A percentile compares a stretch with the other conserved stretches of the same genome.
Conservation (phyloP, 1,140 invertebrate genomes). For the Rhyacophila brunnea region DNA sequence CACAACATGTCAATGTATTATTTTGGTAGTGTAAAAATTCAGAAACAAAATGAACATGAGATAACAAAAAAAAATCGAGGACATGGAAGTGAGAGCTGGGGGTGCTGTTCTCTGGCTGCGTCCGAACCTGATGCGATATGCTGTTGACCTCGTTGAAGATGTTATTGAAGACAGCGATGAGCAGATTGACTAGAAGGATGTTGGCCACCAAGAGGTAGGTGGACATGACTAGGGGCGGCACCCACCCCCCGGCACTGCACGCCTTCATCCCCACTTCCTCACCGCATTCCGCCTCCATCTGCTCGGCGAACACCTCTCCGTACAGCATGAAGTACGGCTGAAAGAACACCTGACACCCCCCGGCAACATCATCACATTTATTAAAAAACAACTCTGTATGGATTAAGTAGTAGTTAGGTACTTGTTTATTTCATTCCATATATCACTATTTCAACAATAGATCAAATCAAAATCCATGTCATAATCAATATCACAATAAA, state of each 20-base stretch:
- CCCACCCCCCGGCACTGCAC: constrained; percentile 88
- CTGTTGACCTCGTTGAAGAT: constrained; percentile 96
- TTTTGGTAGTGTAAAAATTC: no score
- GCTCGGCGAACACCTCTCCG: constrained; percentile 95
- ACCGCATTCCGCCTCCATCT: constrained; percentile 81
- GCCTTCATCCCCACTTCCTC: constrained; percentile 63
- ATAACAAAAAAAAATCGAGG: no score
- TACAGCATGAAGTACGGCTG: constrained; percentile 99
- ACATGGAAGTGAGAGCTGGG: no score
- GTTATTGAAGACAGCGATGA: constrained; percentile 98
- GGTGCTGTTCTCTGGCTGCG: no score
- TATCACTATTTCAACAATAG: no score
- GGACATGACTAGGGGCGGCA: constrained; percentile 92
- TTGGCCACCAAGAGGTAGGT: constrained; percentile 94
- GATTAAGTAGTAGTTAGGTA: no score
- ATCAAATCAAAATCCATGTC: no score
- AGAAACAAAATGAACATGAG: no score
- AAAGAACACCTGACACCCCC: constrained; percentile 76
- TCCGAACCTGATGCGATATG: constrained; percentile 79
- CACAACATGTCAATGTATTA: no score
- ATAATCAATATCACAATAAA: no score
- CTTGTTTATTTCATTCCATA: no score
- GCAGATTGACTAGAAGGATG: constrained; percentile 92
- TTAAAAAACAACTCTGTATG: no score
- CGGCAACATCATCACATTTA: background rate